Evolutionary conservation across 1,140 invertebrate species (phyloP).

Genomic region (Apis laboriosa): DNA sequence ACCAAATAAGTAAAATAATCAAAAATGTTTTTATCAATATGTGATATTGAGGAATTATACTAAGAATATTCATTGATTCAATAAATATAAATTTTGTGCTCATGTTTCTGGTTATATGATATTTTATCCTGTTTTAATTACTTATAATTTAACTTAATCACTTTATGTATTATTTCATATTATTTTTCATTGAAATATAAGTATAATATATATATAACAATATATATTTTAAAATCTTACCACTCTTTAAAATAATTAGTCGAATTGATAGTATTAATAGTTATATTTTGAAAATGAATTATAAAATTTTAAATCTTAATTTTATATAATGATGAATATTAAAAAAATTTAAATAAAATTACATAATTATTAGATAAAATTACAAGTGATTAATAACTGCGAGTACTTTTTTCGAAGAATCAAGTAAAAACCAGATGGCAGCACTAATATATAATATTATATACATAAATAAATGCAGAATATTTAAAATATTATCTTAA

Average conservation of each 20-base stretch:
- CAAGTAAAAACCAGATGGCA: conserved; percentile 21
- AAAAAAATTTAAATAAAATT: conserved; percentile 4
- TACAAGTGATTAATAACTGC: not conserved
- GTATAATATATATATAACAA: not conserved
- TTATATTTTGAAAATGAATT: not conserved
- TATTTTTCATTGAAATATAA: not conserved
- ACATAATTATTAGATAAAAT: not conserved
- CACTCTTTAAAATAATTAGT: not conserved
- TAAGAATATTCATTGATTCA: conserved; percentile 74
- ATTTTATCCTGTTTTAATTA: conserved; percentile 1
- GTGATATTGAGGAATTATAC: conserved; percentile 81
- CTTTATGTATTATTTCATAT: not conserved
- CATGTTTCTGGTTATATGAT: conserved; percentile 55
- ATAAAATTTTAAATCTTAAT: not conserved
- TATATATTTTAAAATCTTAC: not conserved
- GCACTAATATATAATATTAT: not conserved
- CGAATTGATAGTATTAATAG: not conserved
- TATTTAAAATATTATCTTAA: not conserved
- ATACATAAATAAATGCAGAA: not conserved
- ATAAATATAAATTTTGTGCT: conserved; percentile 69
- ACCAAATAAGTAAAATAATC: conserved; percentile 83
- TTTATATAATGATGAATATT: conserved; percentile 6
- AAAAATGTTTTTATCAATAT: conserved; percentile 82
- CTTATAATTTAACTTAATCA: not conserved
- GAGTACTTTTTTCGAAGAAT: conserved; percentile 13